Evolutionary conservation across 2,888 invertebrate species (phyloP).

Genomic region (Synanthedon myopaeformis): DNA sequence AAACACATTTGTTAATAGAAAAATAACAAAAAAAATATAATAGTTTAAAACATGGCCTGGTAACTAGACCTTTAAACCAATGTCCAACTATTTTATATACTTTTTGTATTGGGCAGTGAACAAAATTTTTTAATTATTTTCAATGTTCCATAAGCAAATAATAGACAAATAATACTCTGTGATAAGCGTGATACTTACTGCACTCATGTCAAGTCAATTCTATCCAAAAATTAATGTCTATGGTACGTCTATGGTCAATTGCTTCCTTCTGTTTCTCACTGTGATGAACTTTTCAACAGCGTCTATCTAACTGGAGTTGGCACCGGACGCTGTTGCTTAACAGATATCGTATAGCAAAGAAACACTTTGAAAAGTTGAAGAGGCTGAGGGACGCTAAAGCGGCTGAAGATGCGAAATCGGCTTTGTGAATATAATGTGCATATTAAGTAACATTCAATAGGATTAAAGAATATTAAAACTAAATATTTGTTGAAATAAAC

Average conservation of each 20-base stretch:
- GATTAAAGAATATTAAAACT: no score
- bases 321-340: constrained; percentile 32
- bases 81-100: no score
- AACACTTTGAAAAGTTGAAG: constrained; percentile 30
- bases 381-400: constrained; percentile 17
- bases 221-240: background rate
- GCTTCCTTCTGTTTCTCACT: constrained; percentile 2
- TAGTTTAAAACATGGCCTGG: no score
- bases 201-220: background rate
- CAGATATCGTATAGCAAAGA: constrained; percentile 33
- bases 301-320: constrained; percentile 49
- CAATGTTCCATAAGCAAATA: no score
- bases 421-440: background rate
- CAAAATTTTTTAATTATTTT: no score
- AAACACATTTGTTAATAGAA: no score
- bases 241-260: background rate
- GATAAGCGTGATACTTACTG: background rate
- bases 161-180: background rate
- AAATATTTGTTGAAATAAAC: no score
- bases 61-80: no score
- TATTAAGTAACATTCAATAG: no score
- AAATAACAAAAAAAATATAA: no score
- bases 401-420: background rate
- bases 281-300: constrained; percentile 22
- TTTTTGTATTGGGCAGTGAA: no score